Percentiles rank a stretch among this genome's conserved stretches.
Conservation (phyloP, 1,140 invertebrate species). For the Vollenhovia emeryi region DNA sequence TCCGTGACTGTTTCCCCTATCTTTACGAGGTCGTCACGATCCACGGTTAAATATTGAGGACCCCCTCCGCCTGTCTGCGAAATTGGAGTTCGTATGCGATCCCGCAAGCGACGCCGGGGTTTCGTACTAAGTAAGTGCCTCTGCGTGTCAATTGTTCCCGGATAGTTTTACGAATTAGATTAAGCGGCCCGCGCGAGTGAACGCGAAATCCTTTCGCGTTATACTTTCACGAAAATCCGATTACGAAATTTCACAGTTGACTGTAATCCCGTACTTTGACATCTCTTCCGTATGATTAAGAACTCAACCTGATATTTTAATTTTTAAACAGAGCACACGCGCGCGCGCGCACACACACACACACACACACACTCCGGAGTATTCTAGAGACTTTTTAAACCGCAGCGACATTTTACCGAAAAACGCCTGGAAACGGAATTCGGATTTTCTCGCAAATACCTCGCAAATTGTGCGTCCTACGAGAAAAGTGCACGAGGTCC, state of each 20-base stretch:
- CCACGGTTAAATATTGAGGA: conserved; percentile 61
- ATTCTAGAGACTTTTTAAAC: neutral
- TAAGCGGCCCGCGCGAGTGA: neutral
- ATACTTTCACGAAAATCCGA: neutral
- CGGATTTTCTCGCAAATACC: conserved; percentile 10
- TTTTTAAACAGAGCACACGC: neutral
- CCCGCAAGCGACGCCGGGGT: neutral
- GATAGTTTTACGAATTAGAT: conserved; percentile 1
- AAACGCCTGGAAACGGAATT: neutral
- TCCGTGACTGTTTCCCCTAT: conserved; percentile 51
- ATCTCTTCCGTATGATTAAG: neutral
- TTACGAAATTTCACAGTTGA: neutral
- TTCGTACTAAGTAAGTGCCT: conserved; percentile 36
- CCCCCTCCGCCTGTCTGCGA: conserved; percentile 2
- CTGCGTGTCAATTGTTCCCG: neutral
- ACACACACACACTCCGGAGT: too few species aligned
- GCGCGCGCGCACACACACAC: too few species aligned
- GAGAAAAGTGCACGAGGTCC: neutral
- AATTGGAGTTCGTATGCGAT: conserved; percentile 18
- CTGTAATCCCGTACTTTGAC: neutral
- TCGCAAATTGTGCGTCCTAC: neutral
- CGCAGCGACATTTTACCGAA: neutral
- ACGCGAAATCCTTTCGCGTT: neutral
- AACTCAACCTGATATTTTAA: neutral
- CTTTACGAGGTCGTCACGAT: conserved; percentile 61